These are phyloP conservation scores for Zygaena filipendulae DNA, from an alignment of 2,888 invertebrate species.

Conservation along the genomic window DNA sequence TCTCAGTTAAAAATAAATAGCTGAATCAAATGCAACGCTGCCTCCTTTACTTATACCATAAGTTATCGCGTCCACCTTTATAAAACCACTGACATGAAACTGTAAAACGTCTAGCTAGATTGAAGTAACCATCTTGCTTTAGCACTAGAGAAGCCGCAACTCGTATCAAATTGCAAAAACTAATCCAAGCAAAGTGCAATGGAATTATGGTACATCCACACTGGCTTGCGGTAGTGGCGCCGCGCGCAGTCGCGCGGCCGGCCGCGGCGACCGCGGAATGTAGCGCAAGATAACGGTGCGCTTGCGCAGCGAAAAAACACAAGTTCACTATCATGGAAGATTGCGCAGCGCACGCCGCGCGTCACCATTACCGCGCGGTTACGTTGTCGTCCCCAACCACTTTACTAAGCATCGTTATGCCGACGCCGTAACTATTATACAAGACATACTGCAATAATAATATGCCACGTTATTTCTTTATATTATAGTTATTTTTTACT, in stretches of 20 bases:
- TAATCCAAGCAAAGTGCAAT: conserved; percentile 20
- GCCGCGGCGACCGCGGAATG: conserved; percentile 52
- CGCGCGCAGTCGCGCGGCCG: conserved; percentile 43
- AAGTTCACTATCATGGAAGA: conserved; percentile 68
- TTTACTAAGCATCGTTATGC: conserved; percentile 23
- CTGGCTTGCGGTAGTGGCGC: conserved; percentile 35
- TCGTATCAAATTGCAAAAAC: conserved; percentile 20
- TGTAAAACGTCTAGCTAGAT: no score
- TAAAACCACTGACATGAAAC: no score
- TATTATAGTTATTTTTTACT: no score
- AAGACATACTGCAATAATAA: conserved; percentile 14
- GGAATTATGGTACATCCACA: no score
- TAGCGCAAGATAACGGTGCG: conserved; percentile 62
- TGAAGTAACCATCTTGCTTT: no score
- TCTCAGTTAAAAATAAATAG: no score
- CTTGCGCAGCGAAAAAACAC: conserved; percentile 57
- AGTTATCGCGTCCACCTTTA: no score
- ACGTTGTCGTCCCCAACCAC: conserved; percentile 50
- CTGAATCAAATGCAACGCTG: no score
- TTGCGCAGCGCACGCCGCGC: conserved; percentile 46
- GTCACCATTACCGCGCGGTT: conserved; percentile 49
- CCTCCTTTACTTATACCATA: no score
- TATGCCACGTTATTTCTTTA: conserved; percentile 1
- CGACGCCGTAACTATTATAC: conserved; percentile 29
- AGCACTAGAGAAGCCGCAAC: no score